Evolutionary conservation across 2,113 vertebrate species (phyloP), one percentile per base, ranked within the genome.

Genomic region (Ammospiza caudacuta): DNA sequence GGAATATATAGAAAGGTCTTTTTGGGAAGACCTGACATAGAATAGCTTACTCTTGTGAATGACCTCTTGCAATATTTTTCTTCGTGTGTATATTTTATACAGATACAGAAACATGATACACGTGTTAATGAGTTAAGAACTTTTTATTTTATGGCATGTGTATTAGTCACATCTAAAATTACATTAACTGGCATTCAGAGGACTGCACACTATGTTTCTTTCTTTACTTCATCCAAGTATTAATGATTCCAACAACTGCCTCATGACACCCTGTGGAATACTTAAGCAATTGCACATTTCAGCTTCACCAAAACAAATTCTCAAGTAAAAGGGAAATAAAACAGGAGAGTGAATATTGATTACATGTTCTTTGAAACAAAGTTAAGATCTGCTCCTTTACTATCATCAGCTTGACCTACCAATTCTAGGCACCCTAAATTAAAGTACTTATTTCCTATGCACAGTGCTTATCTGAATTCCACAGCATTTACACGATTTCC

Each of bases 221-320:
- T 89, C 74, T 89, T 91, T 72, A 68, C 84, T 72, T 83, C 73
- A 52, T 35, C 61, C 92, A 84, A 95, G 67, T 74, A 86, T 63
- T 95, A 77, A 89, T 46, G 66, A 95, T 95, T 97, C 93, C 80
- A 90, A 58, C 95, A 97, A 98, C 96, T 95, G 79, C 95, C 93
- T 97, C 98, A 95, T 97, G 98, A 98, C 98, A 98, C 98, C 98
- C 96, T 98, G 98, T 99, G 98, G 98, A 89, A 73, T 62, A 62
- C 70, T 67, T 43, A 23, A 76, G 97, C 93, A 91, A 98, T 82
- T 98, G 89, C 97, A 97, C 70, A 35, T 73, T 87, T 80, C 47
- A 69, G 29, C 64, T 85, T 84, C 86, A 89, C 66, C 46, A 66
- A 87, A 87, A 86, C 41, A 76, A 87, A 77, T 59, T 83, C 91